Evolutionary conservation across 2,797 vertebrate species (phyloP), one percentile per base, ranked within the genome.

Genomic region (Tapirus indicus): DNA sequence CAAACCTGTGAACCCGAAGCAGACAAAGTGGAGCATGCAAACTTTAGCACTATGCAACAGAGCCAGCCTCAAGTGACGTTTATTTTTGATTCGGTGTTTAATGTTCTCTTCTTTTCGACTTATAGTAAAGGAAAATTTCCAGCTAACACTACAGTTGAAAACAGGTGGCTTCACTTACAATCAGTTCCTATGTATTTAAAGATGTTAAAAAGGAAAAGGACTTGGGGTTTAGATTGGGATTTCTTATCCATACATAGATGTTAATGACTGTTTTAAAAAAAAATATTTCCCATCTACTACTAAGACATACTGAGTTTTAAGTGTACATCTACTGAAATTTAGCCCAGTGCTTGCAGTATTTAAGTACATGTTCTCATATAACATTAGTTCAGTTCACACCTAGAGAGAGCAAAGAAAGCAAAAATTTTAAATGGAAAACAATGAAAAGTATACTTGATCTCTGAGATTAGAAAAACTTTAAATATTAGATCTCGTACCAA

Each of bases 11-110:
- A 38, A 38, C 38, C 38, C 38, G 38, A 38, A 38, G 38, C 38
- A 38, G 38, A 2, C 38, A 38, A 38, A 38, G 38, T 38, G 38
- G 38, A 38, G 38, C 38, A 38, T 38, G 38, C 38, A 38, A 38
- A 38, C 38, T 38, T 38, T 38, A 38, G 38, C 38, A 38, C 38
- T 38, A 38, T 38, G 38, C 38, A 38, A 38, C 38, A 38, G 38
- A 4, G 38, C 38, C 38, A 38, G 38, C 38, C 38, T 38, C 38
- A 92, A 89, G 27, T 23, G 86, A 54, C 41, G 69, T 27, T 47
- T 78, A 54, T 71, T 91, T 88, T 80, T 66, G 16, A 91, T 80
- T 94, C 21, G 54, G 32, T 84, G 2, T 56, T 97, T 85, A 88
- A 83, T 85, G 41, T 54, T 86, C n/a, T 86, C n/a, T 85, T 93